Percentiles rank a stretch among this genome's conserved stretches.
phyloP scores from a whole-genome alignment of 1,140 invertebrate species.

The Aphidius ervi region DNA sequence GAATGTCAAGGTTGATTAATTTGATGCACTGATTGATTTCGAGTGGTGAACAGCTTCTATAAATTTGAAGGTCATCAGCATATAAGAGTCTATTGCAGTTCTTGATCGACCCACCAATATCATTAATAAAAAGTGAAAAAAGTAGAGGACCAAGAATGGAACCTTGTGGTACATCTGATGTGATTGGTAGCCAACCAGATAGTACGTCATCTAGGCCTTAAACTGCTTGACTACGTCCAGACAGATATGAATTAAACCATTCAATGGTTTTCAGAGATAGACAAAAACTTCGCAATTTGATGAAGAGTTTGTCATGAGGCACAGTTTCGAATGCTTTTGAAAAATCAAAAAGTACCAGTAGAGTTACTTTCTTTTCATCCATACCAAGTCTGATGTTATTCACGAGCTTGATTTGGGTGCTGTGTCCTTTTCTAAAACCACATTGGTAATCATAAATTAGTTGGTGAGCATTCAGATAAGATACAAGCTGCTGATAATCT shows the following conservation, averaged over 20 bases:
- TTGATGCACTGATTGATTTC: not conserved
- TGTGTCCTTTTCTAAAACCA: slow-evolving; percentile 16
- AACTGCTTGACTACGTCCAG: not conserved
- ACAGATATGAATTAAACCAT: slow-evolving; percentile 10
- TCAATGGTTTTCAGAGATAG: not conserved
- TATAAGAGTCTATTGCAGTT: not conserved
- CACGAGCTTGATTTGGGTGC: slow-evolving; percentile 15
- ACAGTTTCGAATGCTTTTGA: slow-evolving; percentile 28
- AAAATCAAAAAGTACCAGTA: slow-evolving; percentile 25
- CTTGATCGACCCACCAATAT: not conserved
- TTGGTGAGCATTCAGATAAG: not conserved
- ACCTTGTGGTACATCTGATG: not conserved
- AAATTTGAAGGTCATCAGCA: slow-evolving; percentile 1
- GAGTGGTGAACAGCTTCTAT: not conserved
- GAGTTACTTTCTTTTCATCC: slow-evolving; percentile 14
- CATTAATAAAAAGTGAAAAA: not conserved
- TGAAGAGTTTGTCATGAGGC: slow-evolving; percentile 13
- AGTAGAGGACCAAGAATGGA: not conserved
- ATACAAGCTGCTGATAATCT: not conserved
- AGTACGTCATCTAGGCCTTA: not conserved
- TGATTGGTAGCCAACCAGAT: not conserved
- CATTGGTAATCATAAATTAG: slow-evolving; percentile 11
- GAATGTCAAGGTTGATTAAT: not conserved
- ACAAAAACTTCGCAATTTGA: not conserved
- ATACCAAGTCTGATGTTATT: slow-evolving; percentile 16